phyloP scores from a whole-genome alignment of 2,888 invertebrate species.

The Campoletis raptor region DNA sequence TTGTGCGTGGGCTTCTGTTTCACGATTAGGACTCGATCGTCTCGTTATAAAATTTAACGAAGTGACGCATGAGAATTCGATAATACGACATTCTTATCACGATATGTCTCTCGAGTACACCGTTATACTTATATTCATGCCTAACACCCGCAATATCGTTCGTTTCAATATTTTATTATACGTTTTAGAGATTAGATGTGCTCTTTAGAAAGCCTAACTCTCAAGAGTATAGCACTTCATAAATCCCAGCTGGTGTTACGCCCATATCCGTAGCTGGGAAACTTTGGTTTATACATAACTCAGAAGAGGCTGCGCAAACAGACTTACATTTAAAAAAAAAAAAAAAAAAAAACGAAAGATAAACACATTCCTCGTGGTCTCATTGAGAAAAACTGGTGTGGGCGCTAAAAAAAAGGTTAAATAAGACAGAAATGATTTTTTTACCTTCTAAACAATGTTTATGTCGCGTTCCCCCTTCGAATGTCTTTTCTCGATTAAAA shows the following conservation, averaged over 20 bases:
- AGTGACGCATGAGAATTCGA: slow-evolving; percentile 43
- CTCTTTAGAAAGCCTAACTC: slow-evolving; percentile 39
- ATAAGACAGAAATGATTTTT: not conserved
- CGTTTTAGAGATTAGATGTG: slow-evolving; percentile 28
- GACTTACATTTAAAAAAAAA: not conserved
- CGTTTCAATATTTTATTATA: slow-evolving; percentile 31
- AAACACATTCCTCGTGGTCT: slow-evolving; percentile 23
- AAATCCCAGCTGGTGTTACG: slow-evolving; percentile 56
- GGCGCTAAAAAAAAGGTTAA: not conserved
- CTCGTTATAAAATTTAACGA: slow-evolving; percentile 31
- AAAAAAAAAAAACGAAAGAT: not conserved
- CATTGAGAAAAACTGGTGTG: not conserved
- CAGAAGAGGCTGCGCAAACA: not conserved
- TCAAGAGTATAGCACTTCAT: slow-evolving; percentile 57
- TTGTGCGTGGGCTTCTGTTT: slow-evolving; percentile 28
- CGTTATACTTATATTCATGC: slow-evolving; percentile 11
- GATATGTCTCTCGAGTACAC: slow-evolving; percentile 30
- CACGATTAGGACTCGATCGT: not conserved
- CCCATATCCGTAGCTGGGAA: slow-evolving; percentile 26
- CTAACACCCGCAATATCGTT: slow-evolving; percentile 12
- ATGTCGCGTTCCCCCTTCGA: not conserved
- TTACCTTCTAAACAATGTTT: not conserved
- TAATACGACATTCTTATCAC: slow-evolving; percentile 51
- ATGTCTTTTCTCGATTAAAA: not conserved
- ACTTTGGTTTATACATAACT: not conserved